Conservation (phyloP, 1,140 invertebrate genomes). For the Homalodisca vitripennis region DNA sequence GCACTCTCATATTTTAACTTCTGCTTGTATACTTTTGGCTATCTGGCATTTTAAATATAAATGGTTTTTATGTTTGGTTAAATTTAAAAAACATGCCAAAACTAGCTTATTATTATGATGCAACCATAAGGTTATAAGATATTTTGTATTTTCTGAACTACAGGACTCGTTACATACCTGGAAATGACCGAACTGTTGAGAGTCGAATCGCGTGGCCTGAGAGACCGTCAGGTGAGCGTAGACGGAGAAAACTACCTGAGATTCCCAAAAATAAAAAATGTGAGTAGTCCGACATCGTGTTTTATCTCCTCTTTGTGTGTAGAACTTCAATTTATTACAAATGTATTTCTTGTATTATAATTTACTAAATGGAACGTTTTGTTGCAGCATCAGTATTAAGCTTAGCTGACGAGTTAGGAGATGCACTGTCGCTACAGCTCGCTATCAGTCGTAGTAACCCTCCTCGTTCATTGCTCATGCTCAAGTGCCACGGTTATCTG, state of each 20-base stretch:
- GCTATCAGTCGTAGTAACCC: neutral
- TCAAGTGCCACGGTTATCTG: constrained; percentile 69
- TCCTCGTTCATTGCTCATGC: constrained; percentile 63
- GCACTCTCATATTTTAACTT: no score
- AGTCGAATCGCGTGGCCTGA: constrained; percentile 31
- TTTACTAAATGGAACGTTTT: no score
- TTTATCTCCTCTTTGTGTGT: no score
- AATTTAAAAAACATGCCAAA: no score
- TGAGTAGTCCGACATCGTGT: constrained; percentile 47
- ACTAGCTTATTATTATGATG: no score
- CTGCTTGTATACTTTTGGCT: no score
- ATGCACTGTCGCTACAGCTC: constrained; percentile 33
- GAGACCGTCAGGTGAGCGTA: constrained; percentile 55
- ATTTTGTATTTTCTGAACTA: no score
- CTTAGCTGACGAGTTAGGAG: constrained; percentile 41
- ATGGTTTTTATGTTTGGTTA: no score
- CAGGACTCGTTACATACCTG: neutral
- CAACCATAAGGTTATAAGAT: no score
- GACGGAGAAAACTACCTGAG: constrained; percentile 78
- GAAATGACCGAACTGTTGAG: constrained; percentile 30
- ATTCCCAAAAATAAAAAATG: constrained; percentile 85
- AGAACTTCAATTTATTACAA: no score
- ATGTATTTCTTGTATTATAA: no score
- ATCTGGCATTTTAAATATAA: no score
- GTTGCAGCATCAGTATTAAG: constrained; percentile 38